A percentile compares a stretch with the other conserved stretches of the same genome.
Conservation (phyloP, 2,888 invertebrate genomes). For the Limnephilus rhombicus region DNA sequence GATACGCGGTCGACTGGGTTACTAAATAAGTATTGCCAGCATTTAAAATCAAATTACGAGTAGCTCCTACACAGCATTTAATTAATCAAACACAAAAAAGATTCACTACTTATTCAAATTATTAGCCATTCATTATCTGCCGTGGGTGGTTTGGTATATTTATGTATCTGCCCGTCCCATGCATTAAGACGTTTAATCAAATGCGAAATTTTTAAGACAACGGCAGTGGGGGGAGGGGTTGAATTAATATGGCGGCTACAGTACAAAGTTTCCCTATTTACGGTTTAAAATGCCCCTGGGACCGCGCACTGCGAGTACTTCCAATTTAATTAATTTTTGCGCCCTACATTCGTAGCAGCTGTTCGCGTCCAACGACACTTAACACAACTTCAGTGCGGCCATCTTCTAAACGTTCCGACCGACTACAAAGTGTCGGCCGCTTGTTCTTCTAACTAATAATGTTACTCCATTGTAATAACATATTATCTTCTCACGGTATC, state of each 20-base stretch:
- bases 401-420: not conserved
- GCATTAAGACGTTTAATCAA: not conserved
- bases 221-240: not conserved
- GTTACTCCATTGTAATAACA: not conserved
- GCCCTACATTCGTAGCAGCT: conserved; percentile 26
- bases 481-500: not conserved
- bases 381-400: not conserved
- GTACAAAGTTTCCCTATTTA: conserved; percentile 34
- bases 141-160: no score
- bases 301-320: conserved; percentile 18
- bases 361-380: conserved; percentile 15
- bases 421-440: not conserved
- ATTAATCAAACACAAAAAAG: not conserved
- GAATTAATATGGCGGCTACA: not conserved
- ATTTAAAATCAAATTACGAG: not conserved
- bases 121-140: not conserved
- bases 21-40: no score
- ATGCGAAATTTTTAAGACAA: not conserved
- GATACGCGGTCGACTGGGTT: no score
- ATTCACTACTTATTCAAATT: not conserved
- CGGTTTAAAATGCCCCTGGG: conserved; percentile 21
- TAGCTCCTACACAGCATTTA: not conserved
- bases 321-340: conserved; percentile 40
- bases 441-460: not conserved
- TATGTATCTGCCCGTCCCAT: not conserved